Percentiles rank a stretch among this genome's conserved stretches.
These are phyloP conservation scores for Tenodera sinensis DNA, from an alignment of 2,888 invertebrate species.

Conservation along the genomic window DNA sequence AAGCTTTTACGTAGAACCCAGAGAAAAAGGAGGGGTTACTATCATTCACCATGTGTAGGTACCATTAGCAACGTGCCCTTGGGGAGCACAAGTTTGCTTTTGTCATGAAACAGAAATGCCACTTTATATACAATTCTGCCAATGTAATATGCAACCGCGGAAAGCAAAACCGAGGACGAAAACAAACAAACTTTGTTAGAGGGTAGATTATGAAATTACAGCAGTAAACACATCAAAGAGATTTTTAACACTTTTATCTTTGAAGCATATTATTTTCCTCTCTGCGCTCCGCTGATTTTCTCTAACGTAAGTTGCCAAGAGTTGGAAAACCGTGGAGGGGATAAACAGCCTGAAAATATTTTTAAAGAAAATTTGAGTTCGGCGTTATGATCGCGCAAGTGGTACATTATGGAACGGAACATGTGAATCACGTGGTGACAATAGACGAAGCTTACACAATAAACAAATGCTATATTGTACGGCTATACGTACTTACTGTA, in stretches of 20 bases:
- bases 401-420: neutral
- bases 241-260: neutral
- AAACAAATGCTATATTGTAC: no score
- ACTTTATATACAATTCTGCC: neutral
- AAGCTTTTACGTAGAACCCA: neutral
- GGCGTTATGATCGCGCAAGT: neutral
- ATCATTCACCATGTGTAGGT: neutral
- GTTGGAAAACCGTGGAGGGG: neutral
- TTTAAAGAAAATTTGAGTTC: neutral
- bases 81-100: neutral
- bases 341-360: neutral
- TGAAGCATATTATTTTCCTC: neutral
- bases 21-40: neutral
- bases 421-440: no score
- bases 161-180: neutral
- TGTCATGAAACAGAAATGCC: neutral
- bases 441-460: no score
- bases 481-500: no score
- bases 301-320: neutral
- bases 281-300: neutral
- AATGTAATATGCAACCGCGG: neutral
- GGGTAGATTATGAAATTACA: neutral
- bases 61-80: neutral
- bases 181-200: neutral
- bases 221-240: neutral